These are phyloP conservation scores for Muntiacus reevesi DNA, from an alignment of 2,113 vertebrate species.

Conservation along the genomic window DNA sequence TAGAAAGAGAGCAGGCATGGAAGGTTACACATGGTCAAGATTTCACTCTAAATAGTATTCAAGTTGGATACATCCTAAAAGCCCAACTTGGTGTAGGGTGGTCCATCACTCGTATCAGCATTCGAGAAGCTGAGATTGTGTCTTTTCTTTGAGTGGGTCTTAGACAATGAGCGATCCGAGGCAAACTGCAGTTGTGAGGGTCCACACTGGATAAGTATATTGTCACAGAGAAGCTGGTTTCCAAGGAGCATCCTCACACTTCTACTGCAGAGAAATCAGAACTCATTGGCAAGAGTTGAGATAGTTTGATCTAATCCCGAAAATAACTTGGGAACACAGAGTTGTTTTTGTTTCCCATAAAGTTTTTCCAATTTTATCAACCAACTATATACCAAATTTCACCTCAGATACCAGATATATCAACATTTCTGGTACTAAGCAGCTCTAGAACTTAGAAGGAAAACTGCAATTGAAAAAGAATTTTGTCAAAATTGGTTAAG, in stretches of 20 bases:
- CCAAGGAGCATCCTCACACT: neutral
- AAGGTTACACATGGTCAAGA: neutral
- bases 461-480: neutral
- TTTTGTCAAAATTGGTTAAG: neutral
- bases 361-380: neutral
- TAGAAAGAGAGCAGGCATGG: neutral
- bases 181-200: neutral
- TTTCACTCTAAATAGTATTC: neutral
- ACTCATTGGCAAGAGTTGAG: neutral
- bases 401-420: neutral
- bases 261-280: neutral
- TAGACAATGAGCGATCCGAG: neutral
- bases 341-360: neutral
- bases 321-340: neutral
- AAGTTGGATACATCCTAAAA: neutral
- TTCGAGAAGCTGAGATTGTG: neutral
- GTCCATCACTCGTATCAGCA: neutral
- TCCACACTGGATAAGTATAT: neutral
- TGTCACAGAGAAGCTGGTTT: neutral
- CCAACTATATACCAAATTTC: neutral
- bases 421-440: neutral
- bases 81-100: neutral
- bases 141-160: neutral
- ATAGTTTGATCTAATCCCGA: neutral
- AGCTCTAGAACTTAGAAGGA: neutral